phyloP scores from a whole-genome alignment of 2,113 vertebrate genomes.

The Vulpes vulpes region DNA sequence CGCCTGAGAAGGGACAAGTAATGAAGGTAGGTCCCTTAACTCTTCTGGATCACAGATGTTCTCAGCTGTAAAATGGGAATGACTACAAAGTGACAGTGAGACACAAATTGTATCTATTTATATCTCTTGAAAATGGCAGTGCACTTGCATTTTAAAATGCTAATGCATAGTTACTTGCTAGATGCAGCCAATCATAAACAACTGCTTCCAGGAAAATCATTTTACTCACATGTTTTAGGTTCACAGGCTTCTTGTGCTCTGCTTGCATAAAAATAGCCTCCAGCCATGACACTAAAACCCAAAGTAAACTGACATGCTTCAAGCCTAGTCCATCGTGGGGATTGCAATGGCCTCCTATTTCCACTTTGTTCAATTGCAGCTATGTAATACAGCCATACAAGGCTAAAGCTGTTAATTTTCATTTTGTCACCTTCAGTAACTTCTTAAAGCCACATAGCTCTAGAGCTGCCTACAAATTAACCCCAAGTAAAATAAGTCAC shows the following conservation, averaged over 20 bases:
- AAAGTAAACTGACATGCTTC: not conserved
- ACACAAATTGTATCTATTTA: not conserved
- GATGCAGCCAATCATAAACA: not conserved
- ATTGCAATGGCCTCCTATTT: not conserved
- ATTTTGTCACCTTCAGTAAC: conserved; percentile 49
- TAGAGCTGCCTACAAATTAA: conserved; percentile 60
- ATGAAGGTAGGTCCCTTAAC: not conserved
- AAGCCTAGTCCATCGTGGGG: not conserved
- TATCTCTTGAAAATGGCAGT: not conserved
- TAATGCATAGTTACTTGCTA: not conserved
- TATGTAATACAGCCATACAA: not conserved
- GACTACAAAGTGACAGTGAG: not conserved
- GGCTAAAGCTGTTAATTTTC: conserved; percentile 53
- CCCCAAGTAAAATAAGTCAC: conserved; percentile 46
- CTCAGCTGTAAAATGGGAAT: not conserved
- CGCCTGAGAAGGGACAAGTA: not conserved
- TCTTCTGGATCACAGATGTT: not conserved
- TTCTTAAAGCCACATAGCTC: conserved; percentile 30
- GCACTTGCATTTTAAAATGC: not conserved
- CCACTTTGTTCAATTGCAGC: not conserved
- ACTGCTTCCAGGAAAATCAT: conserved; percentile 4
- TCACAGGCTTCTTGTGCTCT: not conserved
- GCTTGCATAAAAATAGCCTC: not conserved
- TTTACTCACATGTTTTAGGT: not conserved
- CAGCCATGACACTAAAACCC: not conserved